Evolutionary conservation across 2,797 vertebrate genomes (phyloP).

Genomic region (Dromococcyx pavoninus): DNA sequence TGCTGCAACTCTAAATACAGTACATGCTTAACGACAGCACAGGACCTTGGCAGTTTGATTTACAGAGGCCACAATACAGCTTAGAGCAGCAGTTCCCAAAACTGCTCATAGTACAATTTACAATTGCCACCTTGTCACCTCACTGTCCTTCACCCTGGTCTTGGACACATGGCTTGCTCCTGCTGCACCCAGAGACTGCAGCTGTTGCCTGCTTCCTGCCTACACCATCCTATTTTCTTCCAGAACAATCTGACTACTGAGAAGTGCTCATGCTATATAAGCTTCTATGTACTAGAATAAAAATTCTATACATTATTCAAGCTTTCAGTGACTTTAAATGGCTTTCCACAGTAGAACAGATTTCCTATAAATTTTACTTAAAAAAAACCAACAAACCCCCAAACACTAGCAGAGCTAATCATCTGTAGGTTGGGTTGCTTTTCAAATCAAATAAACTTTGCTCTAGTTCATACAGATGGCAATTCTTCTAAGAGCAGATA

Average conservation of each 20-base stretch:
- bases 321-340: not conserved
- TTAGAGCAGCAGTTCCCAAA: not conserved
- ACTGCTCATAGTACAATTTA: not conserved
- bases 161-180: not conserved
- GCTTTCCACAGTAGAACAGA: not conserved
- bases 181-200: not conserved
- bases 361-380: not conserved
- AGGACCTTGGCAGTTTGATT: not conserved
- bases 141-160: not conserved
- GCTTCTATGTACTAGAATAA: not conserved
- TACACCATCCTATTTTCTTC: not conserved
- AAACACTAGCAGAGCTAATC: not conserved
- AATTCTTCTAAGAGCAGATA: not conserved
- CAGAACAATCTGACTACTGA: not conserved
- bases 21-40: not conserved
- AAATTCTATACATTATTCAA: not conserved
- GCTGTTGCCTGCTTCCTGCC: not conserved
- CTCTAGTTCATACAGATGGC: not conserved
- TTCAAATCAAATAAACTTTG: not conserved
- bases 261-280: not conserved
- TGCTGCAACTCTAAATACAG: not conserved
- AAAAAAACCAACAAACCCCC: accelerated
- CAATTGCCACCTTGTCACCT: not conserved
- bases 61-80: not conserved
- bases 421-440: not conserved